These are phyloP conservation scores for Lampris incognitus DNA, from an alignment of 2,113 vertebrate species.

Conservation along the genomic window DNA sequence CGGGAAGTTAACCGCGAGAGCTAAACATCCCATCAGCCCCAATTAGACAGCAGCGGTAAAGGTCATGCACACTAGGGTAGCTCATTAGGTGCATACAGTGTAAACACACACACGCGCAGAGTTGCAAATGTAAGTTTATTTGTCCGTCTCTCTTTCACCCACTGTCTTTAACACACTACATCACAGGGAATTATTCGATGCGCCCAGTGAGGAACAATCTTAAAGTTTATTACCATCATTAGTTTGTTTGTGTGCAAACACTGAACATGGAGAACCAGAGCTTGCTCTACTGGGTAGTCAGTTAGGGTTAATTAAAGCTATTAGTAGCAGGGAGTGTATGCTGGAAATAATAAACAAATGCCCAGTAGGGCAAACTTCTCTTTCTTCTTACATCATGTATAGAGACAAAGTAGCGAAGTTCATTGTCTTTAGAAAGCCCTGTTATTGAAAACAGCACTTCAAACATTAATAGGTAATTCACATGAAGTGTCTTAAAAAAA, in stretches of 20 bases:
- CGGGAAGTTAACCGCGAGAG: constrained; percentile 14
- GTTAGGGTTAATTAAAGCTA: constrained; percentile 1
- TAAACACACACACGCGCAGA: background rate
- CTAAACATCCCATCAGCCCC: constrained; percentile 39
- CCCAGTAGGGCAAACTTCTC: background rate
- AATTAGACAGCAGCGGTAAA: constrained; percentile 61
- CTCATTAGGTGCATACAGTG: constrained; percentile 42
- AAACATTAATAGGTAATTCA: background rate
- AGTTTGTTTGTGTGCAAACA: background rate
- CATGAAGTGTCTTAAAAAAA: background rate
- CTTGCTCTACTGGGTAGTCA: background rate
- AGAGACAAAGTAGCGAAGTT: constrained; percentile 12
- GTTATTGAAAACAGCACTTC: background rate
- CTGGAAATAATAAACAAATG: constrained; percentile 32
- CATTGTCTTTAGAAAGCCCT: constrained; percentile 6
- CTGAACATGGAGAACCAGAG: background rate
- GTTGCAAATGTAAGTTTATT: no score
- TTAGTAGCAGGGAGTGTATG: constrained; percentile 8
- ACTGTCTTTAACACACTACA: background rate
- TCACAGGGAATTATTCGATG: constrained; percentile 66
- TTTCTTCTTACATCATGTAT: background rate
- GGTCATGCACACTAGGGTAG: constrained; percentile 60
- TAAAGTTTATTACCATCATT: constrained; percentile 32
- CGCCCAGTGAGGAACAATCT: constrained; percentile 41
- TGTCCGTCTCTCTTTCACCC: no score